Conservation (phyloP, 2,113 vertebrate species). For the Hassar affinis region DNA sequence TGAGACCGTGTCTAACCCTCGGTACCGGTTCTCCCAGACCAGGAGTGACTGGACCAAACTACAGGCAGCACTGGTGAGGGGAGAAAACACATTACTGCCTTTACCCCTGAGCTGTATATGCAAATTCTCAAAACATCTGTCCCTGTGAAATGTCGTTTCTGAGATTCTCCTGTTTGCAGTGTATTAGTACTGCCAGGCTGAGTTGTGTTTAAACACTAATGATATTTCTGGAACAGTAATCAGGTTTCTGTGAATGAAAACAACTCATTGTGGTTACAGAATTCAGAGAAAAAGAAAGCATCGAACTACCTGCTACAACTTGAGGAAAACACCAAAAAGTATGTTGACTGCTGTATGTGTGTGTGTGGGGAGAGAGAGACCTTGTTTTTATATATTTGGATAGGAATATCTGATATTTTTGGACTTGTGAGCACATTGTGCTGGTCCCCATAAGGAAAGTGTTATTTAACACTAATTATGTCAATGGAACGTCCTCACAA, state of each 20-base stretch:
- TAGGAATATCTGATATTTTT: too few species aligned
- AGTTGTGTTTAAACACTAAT: neutral
- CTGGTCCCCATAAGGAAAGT: too few species aligned
- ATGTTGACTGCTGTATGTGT: conserved; percentile 60
- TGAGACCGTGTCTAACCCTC: conserved; percentile 72
- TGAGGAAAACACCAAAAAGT: conserved; percentile 87
- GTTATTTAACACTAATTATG: too few species aligned
- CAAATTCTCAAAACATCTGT: neutral
- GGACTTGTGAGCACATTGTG: too few species aligned
- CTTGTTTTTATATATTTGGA: too few species aligned
- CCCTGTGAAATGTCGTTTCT: neutral
- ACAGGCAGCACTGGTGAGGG: conserved; percentile 40
- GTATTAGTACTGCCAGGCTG: neutral
- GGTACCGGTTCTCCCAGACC: conserved; percentile 74
- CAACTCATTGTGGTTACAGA: conserved; percentile 71
- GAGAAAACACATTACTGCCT: neutral
- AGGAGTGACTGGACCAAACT: conserved; percentile 75
- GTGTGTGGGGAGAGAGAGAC: neutral
- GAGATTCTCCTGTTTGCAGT: neutral
- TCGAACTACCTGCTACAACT: conserved; percentile 72
- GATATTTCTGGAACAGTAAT: neutral
- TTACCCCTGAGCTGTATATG: neutral
- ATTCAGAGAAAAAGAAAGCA: conserved; percentile 67
- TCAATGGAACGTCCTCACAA: too few species aligned
- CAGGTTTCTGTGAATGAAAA: neutral